Percentiles rank a stretch among this genome's conserved stretches.
These are phyloP conservation scores for Saccostrea echinata DNA, from an alignment of 1,140 invertebrate species.

Conservation along the genomic window DNA sequence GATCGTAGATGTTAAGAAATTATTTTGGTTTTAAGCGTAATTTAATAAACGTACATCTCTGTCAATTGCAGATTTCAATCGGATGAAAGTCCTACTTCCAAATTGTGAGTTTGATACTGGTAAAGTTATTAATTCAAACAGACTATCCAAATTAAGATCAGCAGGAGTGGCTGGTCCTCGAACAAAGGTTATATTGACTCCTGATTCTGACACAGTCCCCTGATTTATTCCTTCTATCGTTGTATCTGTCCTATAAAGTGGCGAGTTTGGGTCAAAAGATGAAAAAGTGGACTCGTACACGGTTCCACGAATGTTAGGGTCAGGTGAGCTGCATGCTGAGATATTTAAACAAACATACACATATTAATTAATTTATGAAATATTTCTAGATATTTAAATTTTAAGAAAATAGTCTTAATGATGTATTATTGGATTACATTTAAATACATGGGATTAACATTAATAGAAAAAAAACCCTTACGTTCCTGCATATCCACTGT, in stretches of 20 bases:
- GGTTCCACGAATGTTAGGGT: background rate
- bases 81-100: constrained; percentile 48
- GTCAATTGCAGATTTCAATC: constrained; percentile 50
- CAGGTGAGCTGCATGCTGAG: background rate
- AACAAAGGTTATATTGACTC: constrained; percentile 20
- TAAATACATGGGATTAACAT: too few species aligned
- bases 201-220: background rate
- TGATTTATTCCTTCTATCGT: constrained; percentile 37
- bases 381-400: too few species aligned
- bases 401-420: too few species aligned
- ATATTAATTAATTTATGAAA: too few species aligned
- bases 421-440: too few species aligned
- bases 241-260: constrained; percentile 40
- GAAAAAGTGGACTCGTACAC: background rate
- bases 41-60: constrained; percentile 60
- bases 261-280: constrained; percentile 6
- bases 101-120: background rate
- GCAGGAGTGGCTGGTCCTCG: background rate
- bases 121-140: constrained; percentile 33
- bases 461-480: too few species aligned
- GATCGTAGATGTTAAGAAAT: too few species aligned
- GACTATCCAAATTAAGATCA: background rate
- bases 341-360: background rate
- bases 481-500: too few species aligned
- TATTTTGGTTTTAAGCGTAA: too few species aligned